Base-by-base conservation (phyloP, 2,888 invertebrate genomes). In the Agelastica alni region DNA sequence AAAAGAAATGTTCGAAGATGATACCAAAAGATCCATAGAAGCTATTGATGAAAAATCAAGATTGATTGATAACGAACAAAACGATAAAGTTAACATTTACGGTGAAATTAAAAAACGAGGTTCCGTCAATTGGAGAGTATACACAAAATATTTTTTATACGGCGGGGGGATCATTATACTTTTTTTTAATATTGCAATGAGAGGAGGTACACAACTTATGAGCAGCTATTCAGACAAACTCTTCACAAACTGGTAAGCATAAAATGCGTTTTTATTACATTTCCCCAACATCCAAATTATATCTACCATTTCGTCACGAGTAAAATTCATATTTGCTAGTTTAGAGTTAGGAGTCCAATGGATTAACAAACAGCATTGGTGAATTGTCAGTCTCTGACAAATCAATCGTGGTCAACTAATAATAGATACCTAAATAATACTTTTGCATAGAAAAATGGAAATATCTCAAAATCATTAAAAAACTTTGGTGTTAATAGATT, bases 1-100 rank as follows among this genome's bases (percentile, higher is more conserved):
- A 43, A 53, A 65, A 20, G 77, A 55, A 22, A 9, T 14, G 3
- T 20, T 80, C 39, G 77, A 77, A 20, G 69, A 70, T 6, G 78
- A 79, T 4, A 26, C 6, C 9, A 34, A 54, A 12, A 18, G 62
- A 0, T 9, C 1, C 3, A n/a, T 16, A 36, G 44, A 63, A 1
- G 72, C 22, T 13, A 71, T 1, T 63, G 70, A 3, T 3, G 45
- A 51, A 16, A 5, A 36, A 31, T 22, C 14, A 57, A 63, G 54
- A 51, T 59, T 12, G 54, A 55, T 51, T 9, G 45, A 46, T 41
- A 26, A 20, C n/a, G 61, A 65, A 20, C 53, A 44, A 30, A 47
- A 51, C 53, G 4, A 61, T 60, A 26, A 69, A 65, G 30, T 10
- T 7, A 42, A 39, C 45, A 60, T 68, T 30, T 68, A 65, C 30